phyloP scores from a whole-genome alignment of 1,140 invertebrate species.

The Leptinotarsa undecemlineata region DNA sequence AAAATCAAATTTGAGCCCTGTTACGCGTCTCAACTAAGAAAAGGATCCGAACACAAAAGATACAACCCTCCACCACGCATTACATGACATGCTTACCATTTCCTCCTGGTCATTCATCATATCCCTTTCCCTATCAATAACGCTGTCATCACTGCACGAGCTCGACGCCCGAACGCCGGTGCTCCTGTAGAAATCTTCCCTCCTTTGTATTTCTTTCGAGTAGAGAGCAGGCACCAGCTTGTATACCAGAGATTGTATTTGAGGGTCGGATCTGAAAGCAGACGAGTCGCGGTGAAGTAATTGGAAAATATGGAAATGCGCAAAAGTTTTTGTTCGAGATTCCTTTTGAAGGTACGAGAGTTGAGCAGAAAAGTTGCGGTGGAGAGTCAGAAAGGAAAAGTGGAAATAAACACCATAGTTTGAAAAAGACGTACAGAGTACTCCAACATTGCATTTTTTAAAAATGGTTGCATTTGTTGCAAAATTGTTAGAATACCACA shows the following conservation, averaged over 20 bases:
- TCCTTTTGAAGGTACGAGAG: no score
- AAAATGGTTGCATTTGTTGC: no score
- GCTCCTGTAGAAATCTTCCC: constrained; percentile 66
- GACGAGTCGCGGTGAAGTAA: background rate
- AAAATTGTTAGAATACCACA: no score
- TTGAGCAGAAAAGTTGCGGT: no score
- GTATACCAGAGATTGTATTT: constrained; percentile 92
- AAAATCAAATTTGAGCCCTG: no score
- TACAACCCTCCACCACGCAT: constrained; percentile 9
- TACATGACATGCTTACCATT: constrained; percentile 33
- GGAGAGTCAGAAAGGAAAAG: no score
- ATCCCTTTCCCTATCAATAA: constrained; percentile 47
- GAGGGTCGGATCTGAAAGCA: constrained; percentile 77
- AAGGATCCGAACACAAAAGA: constrained; percentile 12
- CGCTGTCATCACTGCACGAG: constrained; percentile 53
- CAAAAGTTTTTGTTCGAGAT: no score
- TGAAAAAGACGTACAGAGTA: no score
- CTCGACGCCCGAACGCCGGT: constrained; percentile 48
- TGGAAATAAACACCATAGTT: no score
- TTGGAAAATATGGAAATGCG: background rate
- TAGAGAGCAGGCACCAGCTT: constrained; percentile 92
- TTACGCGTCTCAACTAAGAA: background rate
- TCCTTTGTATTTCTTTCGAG: constrained; percentile 84
- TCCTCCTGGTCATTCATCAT: constrained; percentile 44
- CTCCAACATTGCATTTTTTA: no score